These are phyloP conservation scores for Pammene aurita DNA, from an alignment of 2,888 invertebrate genomes.

Conservation along the genomic window DNA sequence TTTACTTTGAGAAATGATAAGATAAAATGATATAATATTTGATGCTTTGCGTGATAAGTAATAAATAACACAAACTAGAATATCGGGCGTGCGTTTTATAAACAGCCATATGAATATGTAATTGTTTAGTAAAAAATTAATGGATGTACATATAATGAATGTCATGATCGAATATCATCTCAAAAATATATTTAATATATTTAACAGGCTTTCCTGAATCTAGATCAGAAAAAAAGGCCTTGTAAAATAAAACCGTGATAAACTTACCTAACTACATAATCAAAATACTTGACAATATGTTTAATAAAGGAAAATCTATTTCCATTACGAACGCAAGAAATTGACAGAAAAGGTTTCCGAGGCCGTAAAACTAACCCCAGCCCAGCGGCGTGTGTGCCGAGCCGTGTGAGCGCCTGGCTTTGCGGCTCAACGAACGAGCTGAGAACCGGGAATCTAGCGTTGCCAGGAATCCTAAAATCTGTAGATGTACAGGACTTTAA, in stretches of 20 bases:
- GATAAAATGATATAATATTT: not conserved
- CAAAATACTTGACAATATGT: slow-evolving; percentile 5
- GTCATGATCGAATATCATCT: too few species aligned
- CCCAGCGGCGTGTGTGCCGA: slow-evolving; percentile 58
- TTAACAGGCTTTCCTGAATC: too few species aligned
- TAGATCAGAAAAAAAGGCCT: too few species aligned
- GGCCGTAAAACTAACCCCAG: slow-evolving; percentile 55
- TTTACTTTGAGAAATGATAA: not conserved
- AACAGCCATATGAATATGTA: too few species aligned
- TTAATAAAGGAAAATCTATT: too few species aligned
- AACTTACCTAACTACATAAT: not conserved
- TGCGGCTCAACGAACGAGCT: slow-evolving; percentile 70
- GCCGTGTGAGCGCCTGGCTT: slow-evolving; percentile 64
- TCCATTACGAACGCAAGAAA: not conserved
- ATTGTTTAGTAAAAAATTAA: too few species aligned
- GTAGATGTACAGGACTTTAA: too few species aligned
- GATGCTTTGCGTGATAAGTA: not conserved
- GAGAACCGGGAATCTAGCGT: slow-evolving; percentile 52
- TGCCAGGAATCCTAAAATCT: not conserved
- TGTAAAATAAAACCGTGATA: too few species aligned
- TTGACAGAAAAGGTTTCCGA: slow-evolving; percentile 25
- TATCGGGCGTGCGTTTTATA: too few species aligned
- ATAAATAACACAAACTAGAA: too few species aligned
- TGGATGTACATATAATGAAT: too few species aligned
- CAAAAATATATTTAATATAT: too few species aligned